Base-by-base conservation (phyloP, 2,797 vertebrate genomes). In the Bovichtus diacanthus region DNA sequence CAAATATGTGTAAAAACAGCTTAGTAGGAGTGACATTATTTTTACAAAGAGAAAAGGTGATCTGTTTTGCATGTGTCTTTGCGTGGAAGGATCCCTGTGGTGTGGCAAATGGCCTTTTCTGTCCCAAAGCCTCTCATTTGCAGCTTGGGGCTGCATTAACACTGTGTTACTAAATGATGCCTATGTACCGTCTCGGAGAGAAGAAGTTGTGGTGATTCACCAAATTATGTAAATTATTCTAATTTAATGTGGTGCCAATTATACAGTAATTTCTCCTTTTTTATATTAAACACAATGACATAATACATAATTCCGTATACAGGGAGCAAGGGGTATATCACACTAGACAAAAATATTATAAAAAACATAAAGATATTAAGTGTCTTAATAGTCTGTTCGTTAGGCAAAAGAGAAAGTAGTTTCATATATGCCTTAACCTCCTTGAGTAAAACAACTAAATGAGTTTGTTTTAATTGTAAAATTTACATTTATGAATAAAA, bases 131-230 rank as follows among this genome's bases (percentile, higher is more conserved):
- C 38, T 60, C 44, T 62, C 10, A 38, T 10, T 76, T 73, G 59
- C 78, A 78, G 73, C 73, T 21, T 51, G 78, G 38, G 43, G 39
- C 44, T 62, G 10, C 50, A 68, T 81, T 86, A 67, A 62, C 85
- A 75, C 61, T 2, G 3, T 19, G 39, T 11, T 76, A 83, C 56
- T 76, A 83, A 89, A 84, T 55, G 53, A 50, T 63, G 53, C 31
- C n/a, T 67, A 76, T 78, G 43, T 77, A 46, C 6, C 21, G 6
- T 61, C 23, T 10, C 2, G 1, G 36, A 55, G n/a, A n/a, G n/a
- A n/a, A n/a, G n/a, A n/a, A n/a, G 27, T 39, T 46, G 36, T 23
- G 3, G 10, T 47, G n/a, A 56, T 13, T 21, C 3, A n/a, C 25
- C 55, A 3, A 55, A 69, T 0, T 13, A 0, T 61, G 29, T 46